Evolutionary conservation across 2,888 invertebrate genomes (phyloP), one percentile per base, ranked within the genome.

Genomic region (Catonia carolina): DNA sequence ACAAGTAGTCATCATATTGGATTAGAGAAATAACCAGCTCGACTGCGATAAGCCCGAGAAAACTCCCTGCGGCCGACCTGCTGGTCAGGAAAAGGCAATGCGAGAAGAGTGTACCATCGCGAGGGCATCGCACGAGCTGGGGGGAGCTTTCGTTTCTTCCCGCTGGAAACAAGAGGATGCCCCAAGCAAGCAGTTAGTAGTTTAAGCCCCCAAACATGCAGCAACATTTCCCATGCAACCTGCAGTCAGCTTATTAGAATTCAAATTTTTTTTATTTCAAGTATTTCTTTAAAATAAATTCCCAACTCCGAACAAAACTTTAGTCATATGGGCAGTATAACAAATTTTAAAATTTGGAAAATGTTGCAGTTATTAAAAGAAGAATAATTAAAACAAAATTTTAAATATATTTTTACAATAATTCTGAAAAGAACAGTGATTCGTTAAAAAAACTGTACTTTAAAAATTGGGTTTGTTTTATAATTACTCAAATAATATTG

Each of bases 81-180:
- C 78, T 92, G 91, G 78, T 93, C 92, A 69, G 91, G 90, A 77
- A 93, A 93, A 66, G 92, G 92, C 70, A 92, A 80, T 66, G 92
- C 92, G 74, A 92, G 82, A 69, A 92, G 83, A 62, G 90, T 91
- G 79, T 89, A 91, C 88, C 89, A 89, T 67, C 89, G 81, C 65
- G 89, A 84, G 57, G 88, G 87, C 78, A 86, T 82, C 62, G 64
- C 65, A 60, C 66, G 62, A 56, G 73, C 74, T 60, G 75, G 73
- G 62, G 75, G 74, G 65, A 74, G 72, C 66, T 70, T 69, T 62
- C 67, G 68, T 62, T 69, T 69, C 36, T 53, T 48, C 42, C 54
- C 58, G 71, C 73, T 45, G 45, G 23, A 42, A 42, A 42, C 20
- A 18, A 42, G 27, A 27, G 27, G 27, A 27, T 27, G 4, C 27